A percentile compares a stretch with the other conserved stretches of the same genome.
phyloP scores from a whole-genome alignment of 2,797 vertebrate species.

The Lindbergichthys nudifrons region DNA sequence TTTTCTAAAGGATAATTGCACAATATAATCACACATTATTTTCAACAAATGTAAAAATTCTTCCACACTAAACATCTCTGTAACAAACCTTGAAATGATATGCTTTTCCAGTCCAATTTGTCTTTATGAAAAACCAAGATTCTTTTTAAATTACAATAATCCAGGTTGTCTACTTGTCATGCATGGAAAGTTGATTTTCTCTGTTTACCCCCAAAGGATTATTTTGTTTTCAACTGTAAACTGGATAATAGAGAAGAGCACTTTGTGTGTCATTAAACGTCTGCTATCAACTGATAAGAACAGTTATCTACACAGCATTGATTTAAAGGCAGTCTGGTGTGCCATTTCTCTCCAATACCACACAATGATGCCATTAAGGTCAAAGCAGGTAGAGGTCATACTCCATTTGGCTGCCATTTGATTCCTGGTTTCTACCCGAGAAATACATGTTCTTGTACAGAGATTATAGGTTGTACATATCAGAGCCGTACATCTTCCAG shows the following conservation, averaged over 20 bases:
- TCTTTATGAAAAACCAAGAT: no score
- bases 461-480: constrained; percentile 60
- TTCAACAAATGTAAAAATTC: constrained; percentile 14
- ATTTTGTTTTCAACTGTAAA: constrained; percentile 27
- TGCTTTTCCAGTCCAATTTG: no score
- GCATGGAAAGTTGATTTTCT: constrained; percentile 16
- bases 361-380: constrained; percentile 47
- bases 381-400: constrained; percentile 56
- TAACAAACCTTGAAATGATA: background rate
- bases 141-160: background rate
- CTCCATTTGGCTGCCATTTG: constrained; percentile 33
- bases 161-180: background rate
- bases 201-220: constrained; percentile 24
- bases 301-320: constrained; percentile 36
- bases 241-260: constrained; percentile 32
- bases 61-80: background rate
- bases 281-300: constrained; percentile 40
- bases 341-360: constrained; percentile 42
- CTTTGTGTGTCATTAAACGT: constrained; percentile 45
- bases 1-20: constrained; percentile 26
- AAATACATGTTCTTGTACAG: constrained; percentile 43
- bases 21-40: background rate
- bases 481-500: constrained; percentile 57
- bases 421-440: constrained; percentile 37
- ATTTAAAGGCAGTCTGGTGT: constrained; percentile 38